Evolutionary conservation across 92 coral and sea anemone species (phyloP).

Genomic region (Nematostella vectensis): DNA sequence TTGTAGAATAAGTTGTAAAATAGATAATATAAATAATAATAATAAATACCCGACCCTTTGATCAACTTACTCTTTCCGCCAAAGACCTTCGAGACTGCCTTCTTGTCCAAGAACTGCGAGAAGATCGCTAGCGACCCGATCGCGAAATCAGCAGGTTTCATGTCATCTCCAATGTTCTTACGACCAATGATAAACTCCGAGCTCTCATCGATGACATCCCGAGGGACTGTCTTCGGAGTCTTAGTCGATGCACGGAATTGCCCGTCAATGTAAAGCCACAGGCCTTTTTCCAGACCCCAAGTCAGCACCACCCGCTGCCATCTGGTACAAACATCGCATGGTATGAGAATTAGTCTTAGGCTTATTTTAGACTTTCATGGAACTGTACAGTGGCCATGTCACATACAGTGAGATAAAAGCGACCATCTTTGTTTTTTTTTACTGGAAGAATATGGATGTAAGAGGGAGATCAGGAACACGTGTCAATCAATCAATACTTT

Average conservation of each 20-base stretch:
- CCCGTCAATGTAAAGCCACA: slow-evolving; percentile 87
- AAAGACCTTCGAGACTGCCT: slow-evolving; percentile 72
- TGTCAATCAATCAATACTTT: too few relatives aligned
- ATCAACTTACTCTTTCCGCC: slow-evolving; percentile 95
- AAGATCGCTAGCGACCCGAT: slow-evolving; percentile 85
- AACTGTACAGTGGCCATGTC: too few relatives aligned
- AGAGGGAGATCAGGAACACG: too few relatives aligned
- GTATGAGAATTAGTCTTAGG: too few relatives aligned
- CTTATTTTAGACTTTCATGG: too few relatives aligned
- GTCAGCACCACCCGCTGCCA: slow-evolving; percentile 96
- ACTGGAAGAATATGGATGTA: too few relatives aligned
- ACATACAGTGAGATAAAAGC: too few relatives aligned
- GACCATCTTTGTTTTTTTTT: too few relatives aligned
- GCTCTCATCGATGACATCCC: slow-evolving; percentile 56
- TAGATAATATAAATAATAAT: too few relatives aligned
- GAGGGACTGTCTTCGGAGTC: slow-evolving; percentile 88
- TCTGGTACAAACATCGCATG: slow-evolving; percentile 25
- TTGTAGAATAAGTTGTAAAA: too few relatives aligned
- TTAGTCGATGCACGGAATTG: slow-evolving; percentile 93
- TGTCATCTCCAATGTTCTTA: slow-evolving; percentile 62
- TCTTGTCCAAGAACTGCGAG: slow-evolving; percentile 79
- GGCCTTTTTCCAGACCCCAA: slow-evolving; percentile 92
- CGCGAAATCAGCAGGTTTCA: slow-evolving; percentile 83
- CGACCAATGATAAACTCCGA: slow-evolving; percentile 81
- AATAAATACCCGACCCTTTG: too few relatives aligned